These are phyloP conservation scores for Dasysyrphus albostriatus DNA, from an alignment of 2,888 invertebrate genomes.

Conservation along the genomic window DNA sequence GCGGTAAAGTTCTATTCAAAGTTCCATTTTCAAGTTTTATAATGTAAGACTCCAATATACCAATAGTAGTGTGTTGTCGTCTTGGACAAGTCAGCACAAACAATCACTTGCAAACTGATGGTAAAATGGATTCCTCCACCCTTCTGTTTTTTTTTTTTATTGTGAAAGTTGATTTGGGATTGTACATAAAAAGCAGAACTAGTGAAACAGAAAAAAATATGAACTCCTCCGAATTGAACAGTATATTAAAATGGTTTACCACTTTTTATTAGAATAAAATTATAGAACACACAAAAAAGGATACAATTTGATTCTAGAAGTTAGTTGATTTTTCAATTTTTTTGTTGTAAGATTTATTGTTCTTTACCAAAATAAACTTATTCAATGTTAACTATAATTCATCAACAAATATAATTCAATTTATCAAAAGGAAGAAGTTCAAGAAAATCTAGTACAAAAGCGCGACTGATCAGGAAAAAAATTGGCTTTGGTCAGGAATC, in stretches of 20 bases:
- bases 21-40: constrained; percentile 26
- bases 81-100: constrained; percentile 62
- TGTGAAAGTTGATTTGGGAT: constrained; percentile 48
- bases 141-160: not conserved
- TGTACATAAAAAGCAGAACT: constrained; percentile 30
- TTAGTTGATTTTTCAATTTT: no score
- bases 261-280: constrained; percentile 11
- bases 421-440: no score
- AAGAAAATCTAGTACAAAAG: no score
- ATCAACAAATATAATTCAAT: no score
- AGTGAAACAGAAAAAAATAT: constrained; percentile 39
- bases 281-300: not conserved
- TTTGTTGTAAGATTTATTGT: no score
- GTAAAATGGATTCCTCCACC: constrained; percentile 40
- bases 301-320: no score
- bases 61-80: constrained; percentile 18
- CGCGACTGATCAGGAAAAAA: no score
- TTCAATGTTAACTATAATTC: no score
- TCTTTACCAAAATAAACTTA: no score
- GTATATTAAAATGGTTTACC: constrained; percentile 26
- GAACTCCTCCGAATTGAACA: constrained; percentile 42
- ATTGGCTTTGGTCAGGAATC: no score
- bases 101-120: constrained; percentile 53
- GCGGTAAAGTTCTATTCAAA: constrained; percentile 41
- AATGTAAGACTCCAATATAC: constrained; percentile 1